Base-by-base conservation (phyloP, 2,888 invertebrate genomes). In the Tetranychus piercei region DNA sequence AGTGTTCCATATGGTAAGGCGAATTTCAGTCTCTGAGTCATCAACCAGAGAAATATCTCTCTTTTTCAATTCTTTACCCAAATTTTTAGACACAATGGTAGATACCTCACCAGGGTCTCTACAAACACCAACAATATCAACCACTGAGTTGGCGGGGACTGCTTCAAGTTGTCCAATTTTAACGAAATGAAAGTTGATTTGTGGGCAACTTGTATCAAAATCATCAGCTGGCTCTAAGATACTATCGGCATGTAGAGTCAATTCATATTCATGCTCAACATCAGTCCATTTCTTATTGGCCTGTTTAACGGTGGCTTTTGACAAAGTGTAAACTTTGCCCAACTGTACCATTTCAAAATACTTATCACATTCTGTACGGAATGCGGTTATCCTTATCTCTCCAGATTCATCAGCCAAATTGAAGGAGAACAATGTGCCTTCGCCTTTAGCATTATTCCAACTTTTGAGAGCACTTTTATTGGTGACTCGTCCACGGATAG, bases 181-280 rank as follows among this genome's bases (percentile, higher is more conserved):
- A 3, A 82, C 80, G 78, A 84, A 83, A 74, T 82, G 81, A 79
- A 81, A 84, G n/a, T 78, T 80, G 74, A 82, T 79, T 23, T 80
- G 78, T 0, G 84, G 84, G 1, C 73, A 73, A 64, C n/a, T 18
- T 1, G 23, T 23, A 73, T 65, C 34, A 34, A 11, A 22, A n/a
- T 81, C 80, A 1, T 87, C 86, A 76, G 86, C 86, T 1, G 83
- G 83, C 15, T 82, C 80, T 1, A 87, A 80, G 79, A 83, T 85
- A 0, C 92, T 89, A 71, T 95, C 93, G 8, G 84, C 83, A 15
- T 85, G 88, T 80, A 96, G 88, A 1, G 92, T 89, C 89, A 99
- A 90, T 82, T 99, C 99, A 80, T 96, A 99, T 81, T 97, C 96
- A 81, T 96, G 94, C 78, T 91, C 90, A 7, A 94, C 82, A 65